Evolutionary conservation across 2,113 vertebrate genomes (phyloP).

Genomic region (Australoheros scitulus): DNA sequence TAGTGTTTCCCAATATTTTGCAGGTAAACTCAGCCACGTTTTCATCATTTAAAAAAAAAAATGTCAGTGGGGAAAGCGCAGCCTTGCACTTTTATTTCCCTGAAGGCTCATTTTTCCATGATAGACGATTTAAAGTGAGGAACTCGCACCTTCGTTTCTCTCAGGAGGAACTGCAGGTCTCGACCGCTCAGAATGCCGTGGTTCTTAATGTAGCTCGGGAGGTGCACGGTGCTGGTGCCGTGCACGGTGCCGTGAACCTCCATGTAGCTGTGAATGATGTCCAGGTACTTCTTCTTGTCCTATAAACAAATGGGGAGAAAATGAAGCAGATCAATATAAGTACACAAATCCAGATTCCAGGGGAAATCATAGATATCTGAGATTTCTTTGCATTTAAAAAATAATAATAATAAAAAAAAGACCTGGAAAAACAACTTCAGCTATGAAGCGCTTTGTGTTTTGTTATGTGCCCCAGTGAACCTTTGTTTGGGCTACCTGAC

Average conservation of each 20-base stretch:
- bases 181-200: constrained; percentile 97
- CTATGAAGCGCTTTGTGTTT: background rate
- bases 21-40: background rate
- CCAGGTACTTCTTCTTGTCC: constrained; percentile 95
- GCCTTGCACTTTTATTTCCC: background rate
- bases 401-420: no score
- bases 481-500: constrained; percentile 45
- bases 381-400: no score
- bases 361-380: background rate
- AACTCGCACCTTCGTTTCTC: constrained; percentile 83
- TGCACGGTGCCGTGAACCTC: constrained; percentile 97
- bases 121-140: background rate
- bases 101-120: background rate
- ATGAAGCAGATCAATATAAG: background rate
- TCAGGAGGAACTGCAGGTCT: constrained; percentile 94
- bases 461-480: constrained; percentile 30
- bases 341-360: background rate
- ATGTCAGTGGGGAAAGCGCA: background rate
- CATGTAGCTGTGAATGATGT: constrained; percentile 94
- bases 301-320: constrained; percentile 59
- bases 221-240: constrained; percentile 90
- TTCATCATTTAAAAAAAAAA: background rate
- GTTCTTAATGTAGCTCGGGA: constrained; percentile 94
- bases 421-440: background rate
- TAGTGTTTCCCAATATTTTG: background rate